Conservation (phyloP, 2,888 invertebrate species). For the Dynastes tityus region DNA sequence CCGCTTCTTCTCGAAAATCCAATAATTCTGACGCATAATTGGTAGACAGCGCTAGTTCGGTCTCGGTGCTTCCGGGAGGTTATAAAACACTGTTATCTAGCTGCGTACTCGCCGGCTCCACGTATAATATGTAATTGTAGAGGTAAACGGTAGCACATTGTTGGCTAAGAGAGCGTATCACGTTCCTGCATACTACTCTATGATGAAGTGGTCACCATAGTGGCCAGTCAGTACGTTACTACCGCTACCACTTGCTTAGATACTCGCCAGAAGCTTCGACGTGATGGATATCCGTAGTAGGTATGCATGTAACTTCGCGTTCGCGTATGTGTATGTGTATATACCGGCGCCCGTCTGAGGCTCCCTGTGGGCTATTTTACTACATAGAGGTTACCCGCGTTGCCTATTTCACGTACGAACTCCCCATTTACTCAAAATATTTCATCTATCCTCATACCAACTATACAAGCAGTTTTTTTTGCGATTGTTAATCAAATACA, state of each 20-base stretch:
- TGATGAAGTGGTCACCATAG: constrained; percentile 49
- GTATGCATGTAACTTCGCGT: neutral
- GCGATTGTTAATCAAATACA: neutral
- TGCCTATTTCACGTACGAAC: constrained; percentile 29
- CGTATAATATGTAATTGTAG: constrained; percentile 48
- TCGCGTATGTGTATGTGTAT: neutral
- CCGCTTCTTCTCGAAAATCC: constrained; percentile 5
- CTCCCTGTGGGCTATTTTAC: constrained; percentile 34
- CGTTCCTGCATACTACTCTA: constrained; percentile 34
- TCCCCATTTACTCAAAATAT: constrained; percentile 37
- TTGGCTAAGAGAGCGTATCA: constrained; percentile 47
- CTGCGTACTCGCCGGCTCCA: constrained; percentile 19
- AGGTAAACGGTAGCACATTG: constrained; percentile 46
- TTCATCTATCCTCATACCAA: constrained; percentile 16
- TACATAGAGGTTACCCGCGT: constrained; percentile 33
- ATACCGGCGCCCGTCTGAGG: neutral
- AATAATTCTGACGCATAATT: constrained; percentile 29
- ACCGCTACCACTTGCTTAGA: neutral
- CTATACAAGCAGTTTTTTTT: constrained; percentile 13
- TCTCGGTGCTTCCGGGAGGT: neutral
- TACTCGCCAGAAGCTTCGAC: constrained; percentile 18
- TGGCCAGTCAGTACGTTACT: constrained; percentile 13
- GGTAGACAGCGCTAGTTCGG: constrained; percentile 4
- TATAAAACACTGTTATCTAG: constrained; percentile 40
- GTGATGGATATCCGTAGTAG: constrained; percentile 33